These are phyloP conservation scores for Stenichneumon culpator DNA, from an alignment of 2,888 invertebrate species.

Conservation along the genomic window DNA sequence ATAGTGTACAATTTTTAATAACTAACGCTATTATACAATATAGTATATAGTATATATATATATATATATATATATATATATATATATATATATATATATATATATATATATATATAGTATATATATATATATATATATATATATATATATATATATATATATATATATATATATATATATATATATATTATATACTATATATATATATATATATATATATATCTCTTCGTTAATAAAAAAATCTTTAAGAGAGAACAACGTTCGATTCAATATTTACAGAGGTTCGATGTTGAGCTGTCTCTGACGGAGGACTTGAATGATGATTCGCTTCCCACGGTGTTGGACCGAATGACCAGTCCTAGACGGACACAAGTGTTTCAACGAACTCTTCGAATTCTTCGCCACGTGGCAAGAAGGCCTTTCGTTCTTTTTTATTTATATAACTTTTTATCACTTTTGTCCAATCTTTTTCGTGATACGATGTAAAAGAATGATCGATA, in stretches of 20 bases:
- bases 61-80: too few relatives aligned
- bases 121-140: too few relatives aligned
- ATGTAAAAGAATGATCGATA: neutral
- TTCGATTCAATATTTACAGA: slow-evolving; percentile 68
- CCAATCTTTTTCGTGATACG: neutral
- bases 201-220: too few relatives aligned
- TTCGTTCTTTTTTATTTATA: neutral
- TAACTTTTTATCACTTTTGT: neutral
- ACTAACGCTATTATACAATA: neutral
- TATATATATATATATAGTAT: too few relatives aligned
- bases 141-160: too few relatives aligned
- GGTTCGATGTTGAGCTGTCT: slow-evolving; percentile 66
- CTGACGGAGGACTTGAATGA: slow-evolving; percentile 64
- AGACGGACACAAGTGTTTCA: slow-evolving; percentile 50
- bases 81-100: too few relatives aligned
- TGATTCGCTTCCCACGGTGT: slow-evolving; percentile 68
- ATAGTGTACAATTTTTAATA: neutral
- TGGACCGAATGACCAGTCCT: slow-evolving; percentile 69
- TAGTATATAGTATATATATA: too few relatives aligned
- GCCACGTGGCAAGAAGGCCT: slow-evolving; percentile 44
- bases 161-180: too few relatives aligned
- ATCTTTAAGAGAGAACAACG: slow-evolving; percentile 7
- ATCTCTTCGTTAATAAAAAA: neutral
- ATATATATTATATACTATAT: too few relatives aligned
- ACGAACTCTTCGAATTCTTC: slow-evolving; percentile 26